These are phyloP conservation scores for Spilogale gracilis DNA, from an alignment of 2,113 vertebrate species.

Conservation along the genomic window DNA sequence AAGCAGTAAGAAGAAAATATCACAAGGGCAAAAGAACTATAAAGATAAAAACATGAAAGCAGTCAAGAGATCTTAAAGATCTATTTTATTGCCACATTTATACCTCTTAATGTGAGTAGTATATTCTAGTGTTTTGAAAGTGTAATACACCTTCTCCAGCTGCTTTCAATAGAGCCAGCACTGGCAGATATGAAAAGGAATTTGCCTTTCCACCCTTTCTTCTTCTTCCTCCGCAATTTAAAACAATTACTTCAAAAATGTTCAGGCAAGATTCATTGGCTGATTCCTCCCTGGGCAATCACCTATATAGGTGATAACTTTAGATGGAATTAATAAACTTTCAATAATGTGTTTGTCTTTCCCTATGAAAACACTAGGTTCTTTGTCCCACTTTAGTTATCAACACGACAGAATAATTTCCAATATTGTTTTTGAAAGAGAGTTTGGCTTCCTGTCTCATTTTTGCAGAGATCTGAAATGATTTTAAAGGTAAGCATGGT, in stretches of 20 bases:
- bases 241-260: conserved; percentile 5
- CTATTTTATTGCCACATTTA: not conserved
- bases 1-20: conserved; percentile 46
- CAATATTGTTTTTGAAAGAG: not conserved
- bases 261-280: not conserved
- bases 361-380: not conserved
- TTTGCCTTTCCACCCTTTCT: not conserved
- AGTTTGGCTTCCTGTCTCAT: not conserved
- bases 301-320: not conserved
- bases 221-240: not conserved
- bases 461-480: not conserved
- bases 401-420: not conserved
- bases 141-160: not conserved
- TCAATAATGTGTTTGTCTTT: not conserved
- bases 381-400: not conserved
- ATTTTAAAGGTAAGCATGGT: not conserved
- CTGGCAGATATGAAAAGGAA: not conserved
- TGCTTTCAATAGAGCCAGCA: not conserved
- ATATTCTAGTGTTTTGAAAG: not conserved
- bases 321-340: not conserved
- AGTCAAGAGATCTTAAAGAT: conserved; percentile 30
- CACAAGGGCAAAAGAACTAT: not conserved
- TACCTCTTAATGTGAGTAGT: not conserved
- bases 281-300: not conserved
- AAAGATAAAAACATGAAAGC: not conserved